Percentiles rank a stretch among this genome's conserved stretches.
phyloP scores from a whole-genome alignment of 1,140 invertebrate species.

The Elymnias hypermnestra region DNA sequence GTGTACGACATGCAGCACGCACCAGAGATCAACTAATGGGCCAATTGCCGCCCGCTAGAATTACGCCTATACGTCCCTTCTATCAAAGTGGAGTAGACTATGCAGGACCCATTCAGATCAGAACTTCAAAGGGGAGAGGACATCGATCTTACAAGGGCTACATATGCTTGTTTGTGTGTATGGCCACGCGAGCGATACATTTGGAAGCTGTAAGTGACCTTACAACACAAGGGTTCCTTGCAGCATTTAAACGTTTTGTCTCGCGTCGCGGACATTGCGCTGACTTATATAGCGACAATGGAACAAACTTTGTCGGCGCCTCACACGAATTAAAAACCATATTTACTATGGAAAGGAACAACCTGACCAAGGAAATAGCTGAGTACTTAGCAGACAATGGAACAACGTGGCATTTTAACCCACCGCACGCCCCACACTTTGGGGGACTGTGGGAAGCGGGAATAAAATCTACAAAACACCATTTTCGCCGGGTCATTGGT shows the following conservation, averaged over 20 bases:
- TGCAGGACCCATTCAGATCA: conserved; percentile 3
- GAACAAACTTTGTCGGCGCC: conserved; percentile 6
- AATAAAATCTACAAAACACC: conserved; percentile 2
- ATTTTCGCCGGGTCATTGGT: conserved; percentile 1
- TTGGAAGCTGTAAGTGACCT: conserved; percentile 9
- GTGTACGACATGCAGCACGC: conserved; percentile 4
- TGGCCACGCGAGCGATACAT: conserved; percentile 9
- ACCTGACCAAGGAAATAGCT: not conserved
- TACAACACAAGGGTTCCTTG: conserved; percentile 6
- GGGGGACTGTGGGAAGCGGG: conserved; percentile 16
- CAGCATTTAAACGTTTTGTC: conserved; percentile 7
- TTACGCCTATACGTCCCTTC: not conserved
- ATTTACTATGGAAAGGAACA: not conserved
- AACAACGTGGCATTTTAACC: conserved; percentile 7
- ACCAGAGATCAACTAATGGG: conserved; percentile 16
- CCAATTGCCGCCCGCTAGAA: not conserved
- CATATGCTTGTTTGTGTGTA: conserved; percentile 11
- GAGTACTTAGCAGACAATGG: not conserved
- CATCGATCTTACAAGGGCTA: conserved; percentile 6
- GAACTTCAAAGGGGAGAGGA: conserved; percentile 1
- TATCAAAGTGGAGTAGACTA: conserved; percentile 2
- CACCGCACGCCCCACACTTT: conserved; percentile 1
- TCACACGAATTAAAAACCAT: not conserved
- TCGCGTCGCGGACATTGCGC: conserved; percentile 5
- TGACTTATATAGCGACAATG: conserved; percentile 11